These are phyloP conservation scores for Glaucomys volans DNA, from an alignment of 2,113 vertebrate species.

Conservation along the genomic window DNA sequence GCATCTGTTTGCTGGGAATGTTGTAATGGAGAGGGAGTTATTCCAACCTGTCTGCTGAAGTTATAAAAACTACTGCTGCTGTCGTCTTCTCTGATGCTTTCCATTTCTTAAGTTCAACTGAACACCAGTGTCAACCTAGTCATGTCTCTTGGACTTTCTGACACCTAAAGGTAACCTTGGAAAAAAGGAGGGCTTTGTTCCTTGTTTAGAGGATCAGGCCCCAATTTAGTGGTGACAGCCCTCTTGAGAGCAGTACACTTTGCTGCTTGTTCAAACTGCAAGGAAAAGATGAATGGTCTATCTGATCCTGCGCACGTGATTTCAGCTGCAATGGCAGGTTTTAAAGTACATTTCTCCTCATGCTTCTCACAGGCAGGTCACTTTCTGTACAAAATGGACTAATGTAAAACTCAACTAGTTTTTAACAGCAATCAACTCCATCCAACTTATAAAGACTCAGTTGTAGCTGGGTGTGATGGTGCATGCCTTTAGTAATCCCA, in stretches of 20 bases:
- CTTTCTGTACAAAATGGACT: conserved; percentile 99
- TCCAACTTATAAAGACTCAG: background rate
- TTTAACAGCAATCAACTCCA: background rate
- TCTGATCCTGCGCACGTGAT: conserved; percentile 91
- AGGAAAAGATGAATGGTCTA: conserved; percentile 71
- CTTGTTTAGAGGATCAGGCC: conserved; percentile 95
- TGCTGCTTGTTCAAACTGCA: conserved; percentile 92
- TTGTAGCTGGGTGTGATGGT: background rate
- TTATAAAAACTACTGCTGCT: background rate
- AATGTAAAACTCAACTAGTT: conserved; percentile 94
- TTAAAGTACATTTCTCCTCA: conserved; percentile 99
- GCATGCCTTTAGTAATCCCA: background rate
- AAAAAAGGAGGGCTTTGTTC: conserved; percentile 95
- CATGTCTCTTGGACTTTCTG: too few species aligned
- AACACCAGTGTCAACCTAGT: too few species aligned
- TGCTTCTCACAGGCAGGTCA: conserved; percentile 98
- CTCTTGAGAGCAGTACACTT: conserved; percentile 97
- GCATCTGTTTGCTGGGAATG: background rate
- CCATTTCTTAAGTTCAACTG: too few species aligned
- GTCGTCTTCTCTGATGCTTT: background rate
- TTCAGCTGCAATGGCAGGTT: conserved; percentile 86
- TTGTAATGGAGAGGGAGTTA: too few species aligned
- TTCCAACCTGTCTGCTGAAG: background rate
- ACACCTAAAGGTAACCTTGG: conserved; percentile 91
- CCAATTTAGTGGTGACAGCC: conserved; percentile 95